A percentile compares a stretch with the other conserved stretches of the same genome.
These are phyloP conservation scores for Phortica magna DNA, from an alignment of 2,888 invertebrate species.

Conservation along the genomic window DNA sequence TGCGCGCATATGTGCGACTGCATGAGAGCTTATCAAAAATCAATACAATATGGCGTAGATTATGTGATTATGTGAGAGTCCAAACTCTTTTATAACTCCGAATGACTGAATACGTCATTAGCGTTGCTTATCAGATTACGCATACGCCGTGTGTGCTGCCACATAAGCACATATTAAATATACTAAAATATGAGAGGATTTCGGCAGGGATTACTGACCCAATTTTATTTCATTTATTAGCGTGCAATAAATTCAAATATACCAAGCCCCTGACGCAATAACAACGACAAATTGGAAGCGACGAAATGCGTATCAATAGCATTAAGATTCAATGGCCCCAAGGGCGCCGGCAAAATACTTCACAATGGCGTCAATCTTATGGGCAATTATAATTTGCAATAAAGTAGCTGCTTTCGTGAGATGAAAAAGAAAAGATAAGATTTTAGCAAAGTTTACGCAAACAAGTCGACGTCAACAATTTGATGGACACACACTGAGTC, in stretches of 20 bases:
- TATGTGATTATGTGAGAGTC: conserved; percentile 7
- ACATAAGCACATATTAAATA: background rate
- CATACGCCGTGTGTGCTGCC: conserved; percentile 56
- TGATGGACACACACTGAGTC: conserved; percentile 1
- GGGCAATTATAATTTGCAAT: conserved; percentile 18
- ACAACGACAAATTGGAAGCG: background rate
- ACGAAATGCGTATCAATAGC: background rate
- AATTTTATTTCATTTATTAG: conserved; percentile 24
- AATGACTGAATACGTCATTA: conserved; percentile 52
- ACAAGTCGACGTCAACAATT: background rate
- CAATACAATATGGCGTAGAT: conserved; percentile 50
- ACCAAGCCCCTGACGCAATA: background rate
- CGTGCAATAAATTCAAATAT: background rate
- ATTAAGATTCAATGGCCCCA: background rate
- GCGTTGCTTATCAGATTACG: conserved; percentile 65
- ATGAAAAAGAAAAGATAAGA: background rate
- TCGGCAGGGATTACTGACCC: conserved; percentile 7
- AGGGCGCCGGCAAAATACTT: background rate
- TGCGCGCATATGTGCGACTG: background rate
- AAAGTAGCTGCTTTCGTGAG: background rate
- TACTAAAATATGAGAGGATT: background rate
- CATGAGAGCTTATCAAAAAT: conserved; percentile 58
- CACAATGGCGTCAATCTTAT: background rate
- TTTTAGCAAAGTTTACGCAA: background rate
- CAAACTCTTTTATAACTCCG: background rate